Conservation (phyloP, 2,797 vertebrate species). For the Mallotus villosus region DNA sequence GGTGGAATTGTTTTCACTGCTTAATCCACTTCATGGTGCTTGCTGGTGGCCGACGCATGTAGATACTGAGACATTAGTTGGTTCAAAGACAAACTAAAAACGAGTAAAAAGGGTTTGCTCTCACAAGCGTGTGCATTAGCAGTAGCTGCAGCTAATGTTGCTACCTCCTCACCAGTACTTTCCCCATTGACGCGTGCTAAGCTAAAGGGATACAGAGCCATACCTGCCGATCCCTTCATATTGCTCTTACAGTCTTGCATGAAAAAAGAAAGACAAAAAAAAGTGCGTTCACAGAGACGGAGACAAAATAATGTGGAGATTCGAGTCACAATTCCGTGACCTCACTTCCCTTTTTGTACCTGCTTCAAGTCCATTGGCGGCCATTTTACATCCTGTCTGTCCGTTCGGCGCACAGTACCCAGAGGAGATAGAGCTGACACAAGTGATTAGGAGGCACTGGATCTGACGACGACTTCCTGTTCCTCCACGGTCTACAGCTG, state of each 20-base stretch:
- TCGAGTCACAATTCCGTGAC: background rate
- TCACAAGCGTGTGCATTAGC: background rate
- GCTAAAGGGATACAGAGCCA: background rate
- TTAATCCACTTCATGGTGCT: too few relatives aligned
- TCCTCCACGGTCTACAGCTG: too few relatives aligned
- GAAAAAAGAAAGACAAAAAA: background rate
- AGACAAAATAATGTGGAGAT: background rate
- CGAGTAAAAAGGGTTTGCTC: background rate
- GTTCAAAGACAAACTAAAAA: too few relatives aligned
- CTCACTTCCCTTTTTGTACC: background rate
- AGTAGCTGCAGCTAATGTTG: background rate
- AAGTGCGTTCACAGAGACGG: background rate
- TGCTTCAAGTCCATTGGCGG: background rate
- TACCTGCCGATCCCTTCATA: background rate
- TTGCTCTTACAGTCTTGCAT: constrained; percentile 4
- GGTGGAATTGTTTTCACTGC: background rate
- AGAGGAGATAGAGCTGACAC: background rate
- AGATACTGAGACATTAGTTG: too few relatives aligned
- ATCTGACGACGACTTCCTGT: too few relatives aligned
- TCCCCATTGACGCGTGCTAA: background rate
- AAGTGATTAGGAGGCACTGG: background rate
- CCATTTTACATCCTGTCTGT: background rate
- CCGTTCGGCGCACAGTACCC: background rate
- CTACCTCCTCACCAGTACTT: background rate
- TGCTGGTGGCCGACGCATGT: too few relatives aligned